Evolutionary conservation across 2,888 invertebrate genomes (phyloP).

Genomic region (Orthosia gothica): DNA sequence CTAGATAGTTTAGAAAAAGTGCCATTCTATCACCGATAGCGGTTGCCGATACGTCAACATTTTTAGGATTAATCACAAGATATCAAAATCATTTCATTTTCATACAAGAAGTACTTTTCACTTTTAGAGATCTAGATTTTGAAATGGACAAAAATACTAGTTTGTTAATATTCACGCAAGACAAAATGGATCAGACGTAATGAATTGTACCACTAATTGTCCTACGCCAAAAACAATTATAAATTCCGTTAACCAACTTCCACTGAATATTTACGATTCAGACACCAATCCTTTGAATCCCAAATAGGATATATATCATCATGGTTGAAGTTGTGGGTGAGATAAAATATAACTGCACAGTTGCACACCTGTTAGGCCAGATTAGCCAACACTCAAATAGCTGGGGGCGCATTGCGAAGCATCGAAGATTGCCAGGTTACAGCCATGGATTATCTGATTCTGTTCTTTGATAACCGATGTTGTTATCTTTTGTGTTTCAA

Average conservation of each 20-base stretch:
- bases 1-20: background rate
- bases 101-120: no score
- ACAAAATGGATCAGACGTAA: conserved; percentile 11
- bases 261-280: conserved; percentile 56
- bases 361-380: conserved; percentile 57
- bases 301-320: conserved; percentile 57
- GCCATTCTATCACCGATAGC: background rate
- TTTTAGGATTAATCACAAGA: background rate
- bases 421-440: conserved; percentile 53
- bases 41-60: background rate
- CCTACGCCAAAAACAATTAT: conserved; percentile 33
- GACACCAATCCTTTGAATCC: conserved; percentile 51
- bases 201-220: conserved; percentile 47
- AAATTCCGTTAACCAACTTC: conserved; percentile 54
- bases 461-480: conserved; percentile 47
- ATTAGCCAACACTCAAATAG: conserved; percentile 46
- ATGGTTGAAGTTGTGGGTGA: conserved; percentile 46
- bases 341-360: conserved; percentile 55
- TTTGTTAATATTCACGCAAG: background rate
- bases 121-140: background rate
- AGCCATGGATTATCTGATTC: conserved; percentile 52
- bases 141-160: background rate
- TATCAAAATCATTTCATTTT: no score
- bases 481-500: conserved; percentile 53
- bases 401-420: conserved; percentile 58